These are phyloP conservation scores for Phenganax marumi DNA, from an alignment of 92 coral and sea anemone genomes.

Conservation along the genomic window DNA sequence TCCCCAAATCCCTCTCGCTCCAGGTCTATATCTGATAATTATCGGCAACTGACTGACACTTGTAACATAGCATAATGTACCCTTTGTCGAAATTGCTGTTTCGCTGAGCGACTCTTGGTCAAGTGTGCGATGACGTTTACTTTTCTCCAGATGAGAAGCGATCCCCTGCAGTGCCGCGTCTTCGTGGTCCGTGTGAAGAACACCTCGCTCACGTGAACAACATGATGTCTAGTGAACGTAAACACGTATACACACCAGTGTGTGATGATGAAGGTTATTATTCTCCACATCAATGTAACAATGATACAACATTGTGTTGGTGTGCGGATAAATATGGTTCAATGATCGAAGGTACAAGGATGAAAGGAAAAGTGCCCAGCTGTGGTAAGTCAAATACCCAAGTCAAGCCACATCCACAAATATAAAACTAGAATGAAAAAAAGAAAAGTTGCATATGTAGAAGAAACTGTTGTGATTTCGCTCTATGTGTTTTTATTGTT, in stretches of 20 bases:
- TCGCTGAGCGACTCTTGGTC: not conserved
- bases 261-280: conserved; percentile 72
- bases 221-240: conserved; percentile 16
- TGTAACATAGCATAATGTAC: too few species aligned
- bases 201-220: conserved; percentile 13
- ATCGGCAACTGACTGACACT: too few species aligned
- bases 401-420: too few species aligned
- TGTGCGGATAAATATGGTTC: conserved; percentile 85
- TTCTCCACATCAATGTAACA: conserved; percentile 66
- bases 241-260: conserved; percentile 13
- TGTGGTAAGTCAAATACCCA: conserved; percentile 44
- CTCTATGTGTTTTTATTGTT: too few species aligned
- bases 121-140: not conserved
- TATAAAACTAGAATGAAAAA: too few species aligned
- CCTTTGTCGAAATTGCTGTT: too few species aligned
- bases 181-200: conserved; percentile 43
- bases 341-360: conserved; percentile 73
- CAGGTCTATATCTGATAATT: too few species aligned
- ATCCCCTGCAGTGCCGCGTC: conserved; percentile 13
- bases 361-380: conserved; percentile 31
- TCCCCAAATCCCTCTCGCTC: too few species aligned
- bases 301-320: conserved; percentile 54
- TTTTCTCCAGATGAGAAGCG: conserved; percentile 20
- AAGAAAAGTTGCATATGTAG: too few species aligned
- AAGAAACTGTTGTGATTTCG: too few species aligned